phyloP scores from a whole-genome alignment of 1,140 invertebrate genomes.

The Ceratosolen fusciceps region DNA sequence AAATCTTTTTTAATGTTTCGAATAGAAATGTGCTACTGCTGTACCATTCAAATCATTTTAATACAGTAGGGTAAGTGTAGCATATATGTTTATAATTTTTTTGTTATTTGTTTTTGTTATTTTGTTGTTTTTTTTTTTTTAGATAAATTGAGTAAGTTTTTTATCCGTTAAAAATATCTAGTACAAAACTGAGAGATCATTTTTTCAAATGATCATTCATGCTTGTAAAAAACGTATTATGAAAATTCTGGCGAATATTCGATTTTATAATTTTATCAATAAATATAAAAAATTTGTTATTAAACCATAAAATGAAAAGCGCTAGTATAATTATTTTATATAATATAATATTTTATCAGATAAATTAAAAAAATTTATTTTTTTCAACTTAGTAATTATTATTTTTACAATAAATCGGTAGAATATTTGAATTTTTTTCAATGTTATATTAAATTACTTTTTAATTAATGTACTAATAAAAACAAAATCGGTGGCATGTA shows the following conservation, averaged over 20 bases:
- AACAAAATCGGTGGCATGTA: neutral
- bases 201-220: neutral
- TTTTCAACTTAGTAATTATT: neutral
- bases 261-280: neutral
- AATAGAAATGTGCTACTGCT: constrained; percentile 49
- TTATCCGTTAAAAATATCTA: constrained; percentile 24
- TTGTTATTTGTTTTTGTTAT: too few species aligned
- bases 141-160: constrained; percentile 23
- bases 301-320: neutral
- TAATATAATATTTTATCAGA: neutral
- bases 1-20: constrained; percentile 48
- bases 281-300: neutral
- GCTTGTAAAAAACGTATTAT: neutral
- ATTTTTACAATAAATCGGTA: too few species aligned
- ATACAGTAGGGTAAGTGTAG: constrained; percentile 57
- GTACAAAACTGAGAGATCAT: constrained; percentile 17
- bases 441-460: neutral
- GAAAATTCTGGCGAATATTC: neutral
- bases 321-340: neutral
- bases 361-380: constrained; percentile 2
- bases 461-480: neutral
- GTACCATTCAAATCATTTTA: constrained; percentile 50
- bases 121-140: constrained; percentile 41
- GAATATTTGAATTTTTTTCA: constrained; percentile 17
- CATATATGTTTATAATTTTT: constrained; percentile 33